Evolutionary conservation across 2,113 vertebrate genomes (phyloP).

Genomic region (Muntiacus muntjak): DNA sequence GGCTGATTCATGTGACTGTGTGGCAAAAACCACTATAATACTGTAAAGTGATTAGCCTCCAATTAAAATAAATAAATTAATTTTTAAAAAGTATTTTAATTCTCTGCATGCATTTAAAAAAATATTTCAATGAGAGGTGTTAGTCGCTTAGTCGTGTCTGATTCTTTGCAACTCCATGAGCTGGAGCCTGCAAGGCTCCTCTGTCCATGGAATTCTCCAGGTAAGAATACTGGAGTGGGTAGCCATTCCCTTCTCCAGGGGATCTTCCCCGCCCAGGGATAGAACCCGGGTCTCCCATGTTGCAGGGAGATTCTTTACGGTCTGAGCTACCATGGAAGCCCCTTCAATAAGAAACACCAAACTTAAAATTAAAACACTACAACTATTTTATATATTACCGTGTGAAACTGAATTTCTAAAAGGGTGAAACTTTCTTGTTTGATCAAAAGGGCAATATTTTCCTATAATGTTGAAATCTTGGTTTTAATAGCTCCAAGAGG

Average conservation of each 20-base stretch:
- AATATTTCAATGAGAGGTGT: not conserved
- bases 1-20: not conserved
- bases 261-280: not conserved
- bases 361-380: not conserved
- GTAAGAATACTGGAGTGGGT: not conserved
- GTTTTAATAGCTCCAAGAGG: not conserved
- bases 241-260: not conserved
- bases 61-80: not conserved
- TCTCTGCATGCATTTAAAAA: not conserved
- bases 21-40: not conserved
- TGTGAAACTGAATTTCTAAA: not conserved
- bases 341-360: constrained; percentile 23
- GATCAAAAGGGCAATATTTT: not conserved
- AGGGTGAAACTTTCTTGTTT: not conserved
- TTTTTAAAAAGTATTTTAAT: not conserved
- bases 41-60: not conserved
- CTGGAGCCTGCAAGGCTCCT: not conserved
- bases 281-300: not conserved
- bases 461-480: not conserved
- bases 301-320: not conserved
- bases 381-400: not conserved
- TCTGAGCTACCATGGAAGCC: not conserved
- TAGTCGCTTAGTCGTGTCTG: not conserved
- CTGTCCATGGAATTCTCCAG: not conserved
- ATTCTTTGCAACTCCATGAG: not conserved